Evolutionary conservation across 2,113 vertebrate species (phyloP).

Genomic region (Urocolius indicus): DNA sequence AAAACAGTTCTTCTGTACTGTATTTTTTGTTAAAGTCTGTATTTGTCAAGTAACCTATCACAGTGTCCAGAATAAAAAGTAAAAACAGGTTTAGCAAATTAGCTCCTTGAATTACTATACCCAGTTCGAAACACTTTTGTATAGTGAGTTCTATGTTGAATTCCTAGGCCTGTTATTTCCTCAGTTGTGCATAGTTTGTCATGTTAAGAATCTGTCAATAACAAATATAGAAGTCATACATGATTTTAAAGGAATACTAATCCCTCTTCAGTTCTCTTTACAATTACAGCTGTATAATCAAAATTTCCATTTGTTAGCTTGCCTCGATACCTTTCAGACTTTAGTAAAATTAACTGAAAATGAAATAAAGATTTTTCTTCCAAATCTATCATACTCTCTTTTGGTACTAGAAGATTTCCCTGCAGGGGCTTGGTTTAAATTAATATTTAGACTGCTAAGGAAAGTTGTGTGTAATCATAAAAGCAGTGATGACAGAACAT

Average conservation of each 20-base stretch:
- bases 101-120: neutral
- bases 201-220: neutral
- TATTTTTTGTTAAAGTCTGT: neutral
- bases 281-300: neutral
- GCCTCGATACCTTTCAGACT: neutral
- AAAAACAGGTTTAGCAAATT: neutral
- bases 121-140: neutral
- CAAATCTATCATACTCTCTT: neutral
- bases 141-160: neutral
- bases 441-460: neutral
- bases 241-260: neutral
- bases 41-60: conserved; percentile 37
- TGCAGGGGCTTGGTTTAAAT: neutral
- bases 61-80: neutral
- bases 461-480: neutral
- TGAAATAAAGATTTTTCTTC: conserved; percentile 12
- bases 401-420: neutral
- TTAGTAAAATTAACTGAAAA: neutral
- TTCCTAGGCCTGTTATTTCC: neutral
- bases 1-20: neutral
- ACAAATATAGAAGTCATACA: neutral
- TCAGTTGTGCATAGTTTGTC: neutral
- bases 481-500: neutral
- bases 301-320: neutral
- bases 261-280: neutral